phyloP scores from a whole-genome alignment of 2,113 vertebrate species.

The Bufo bufo region DNA sequence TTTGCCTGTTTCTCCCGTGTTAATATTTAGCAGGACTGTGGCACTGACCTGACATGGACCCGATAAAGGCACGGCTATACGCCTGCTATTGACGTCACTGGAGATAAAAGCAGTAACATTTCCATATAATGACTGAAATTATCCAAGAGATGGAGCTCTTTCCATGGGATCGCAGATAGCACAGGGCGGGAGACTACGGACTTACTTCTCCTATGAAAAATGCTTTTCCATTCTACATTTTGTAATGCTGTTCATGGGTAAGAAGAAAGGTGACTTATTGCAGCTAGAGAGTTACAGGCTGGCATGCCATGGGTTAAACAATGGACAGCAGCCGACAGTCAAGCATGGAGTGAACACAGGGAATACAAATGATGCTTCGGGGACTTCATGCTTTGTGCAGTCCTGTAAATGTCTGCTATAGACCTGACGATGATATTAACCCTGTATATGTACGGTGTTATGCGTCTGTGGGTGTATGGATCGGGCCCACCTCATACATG shows the following conservation, averaged over 20 bases:
- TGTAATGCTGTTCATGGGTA: no score
- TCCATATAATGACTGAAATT: not conserved
- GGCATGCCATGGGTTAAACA: not conserved
- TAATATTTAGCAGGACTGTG: constrained; percentile 20
- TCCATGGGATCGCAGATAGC: not conserved
- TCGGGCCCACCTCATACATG: no score
- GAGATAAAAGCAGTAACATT: not conserved
- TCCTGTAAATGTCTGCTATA: no score
- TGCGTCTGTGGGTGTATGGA: no score
- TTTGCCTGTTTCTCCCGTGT: not conserved
- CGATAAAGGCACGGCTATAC: not conserved
- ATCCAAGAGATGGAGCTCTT: constrained; percentile 51
- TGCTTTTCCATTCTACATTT: not conserved
- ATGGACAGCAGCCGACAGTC: no score
- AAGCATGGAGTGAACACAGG: no score
- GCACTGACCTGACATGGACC: not conserved
- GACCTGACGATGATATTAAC: no score
- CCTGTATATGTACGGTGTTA: no score
- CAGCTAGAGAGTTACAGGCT: not conserved
- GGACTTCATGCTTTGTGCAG: no score
- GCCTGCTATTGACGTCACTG: not conserved
- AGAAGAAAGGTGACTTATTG: not conserved
- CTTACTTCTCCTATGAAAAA: not conserved
- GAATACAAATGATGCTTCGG: no score
- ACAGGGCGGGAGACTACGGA: not conserved